These are phyloP conservation scores for Pteria penguin DNA, from an alignment of 2,888 invertebrate species.

Conservation along the genomic window DNA sequence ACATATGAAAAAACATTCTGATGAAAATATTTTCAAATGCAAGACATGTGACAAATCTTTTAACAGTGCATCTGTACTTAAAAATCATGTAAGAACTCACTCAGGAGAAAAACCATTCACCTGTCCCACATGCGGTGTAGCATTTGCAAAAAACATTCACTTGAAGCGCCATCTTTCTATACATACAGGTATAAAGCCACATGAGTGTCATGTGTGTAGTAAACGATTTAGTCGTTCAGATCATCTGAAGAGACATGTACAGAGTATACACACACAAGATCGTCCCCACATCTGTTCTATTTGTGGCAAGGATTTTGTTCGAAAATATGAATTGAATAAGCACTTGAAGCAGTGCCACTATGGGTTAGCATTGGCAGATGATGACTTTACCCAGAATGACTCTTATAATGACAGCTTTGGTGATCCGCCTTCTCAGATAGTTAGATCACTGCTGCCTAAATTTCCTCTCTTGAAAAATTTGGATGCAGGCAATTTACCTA, in stretches of 20 bases:
- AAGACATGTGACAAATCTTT: conserved; percentile 59
- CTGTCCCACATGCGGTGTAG: conserved; percentile 63
- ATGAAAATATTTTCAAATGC: conserved; percentile 55
- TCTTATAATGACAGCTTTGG: not conserved
- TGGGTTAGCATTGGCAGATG: conserved; percentile 35
- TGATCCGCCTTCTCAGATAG: not conserved
- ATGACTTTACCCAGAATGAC: conserved; percentile 8
- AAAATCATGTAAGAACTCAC: conserved; percentile 62
- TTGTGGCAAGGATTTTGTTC: conserved; percentile 66
- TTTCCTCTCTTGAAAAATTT: not conserved
- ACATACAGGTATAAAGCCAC: conserved; percentile 66
- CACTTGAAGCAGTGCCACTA: conserved; percentile 58
- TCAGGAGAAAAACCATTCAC: conserved; percentile 64
- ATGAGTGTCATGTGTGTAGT: conserved; percentile 60
- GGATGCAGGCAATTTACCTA: too few species aligned
- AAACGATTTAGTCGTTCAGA: conserved; percentile 66
- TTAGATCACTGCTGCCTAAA: not conserved
- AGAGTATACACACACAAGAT: conserved; percentile 63
- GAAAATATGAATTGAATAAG: conserved; percentile 65
- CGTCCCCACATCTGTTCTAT: conserved; percentile 61
- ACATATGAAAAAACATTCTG: conserved; percentile 60
- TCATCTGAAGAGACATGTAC: conserved; percentile 64
- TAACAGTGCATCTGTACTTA: conserved; percentile 52
- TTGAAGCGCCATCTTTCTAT: conserved; percentile 66
- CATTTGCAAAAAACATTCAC: conserved; percentile 67